A percentile compares a stretch with the other conserved stretches of the same genome.
Conservation (phyloP, 2,113 vertebrate species). For the Seriola quinqueradiata region DNA sequence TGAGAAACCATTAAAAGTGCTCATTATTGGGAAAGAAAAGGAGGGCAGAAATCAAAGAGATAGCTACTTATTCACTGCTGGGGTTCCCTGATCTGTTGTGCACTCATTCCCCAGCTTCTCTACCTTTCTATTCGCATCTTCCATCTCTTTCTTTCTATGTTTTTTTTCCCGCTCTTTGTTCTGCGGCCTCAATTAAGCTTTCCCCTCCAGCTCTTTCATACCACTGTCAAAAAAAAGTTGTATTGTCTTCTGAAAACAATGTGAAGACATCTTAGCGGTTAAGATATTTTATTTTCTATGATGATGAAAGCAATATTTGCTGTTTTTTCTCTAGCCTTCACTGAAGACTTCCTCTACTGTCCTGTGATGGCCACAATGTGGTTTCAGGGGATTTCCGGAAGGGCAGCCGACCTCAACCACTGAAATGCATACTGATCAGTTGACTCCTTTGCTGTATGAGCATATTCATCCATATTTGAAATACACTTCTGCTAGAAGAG, state of each 20-base stretch:
- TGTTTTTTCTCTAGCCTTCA: neutral
- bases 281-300: slow-evolving; percentile 18
- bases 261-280: slow-evolving; percentile 10
- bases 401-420: neutral
- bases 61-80: slow-evolving; percentile 48
- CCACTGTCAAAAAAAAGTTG: slow-evolving; percentile 13
- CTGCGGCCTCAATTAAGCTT: slow-evolving; percentile 52
- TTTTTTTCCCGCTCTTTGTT: slow-evolving; percentile 41
- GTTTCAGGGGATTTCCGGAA: neutral
- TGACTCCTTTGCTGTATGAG: neutral
- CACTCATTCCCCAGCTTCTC: slow-evolving; percentile 42
- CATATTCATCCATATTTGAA: neutral
- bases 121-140: slow-evolving; percentile 35
- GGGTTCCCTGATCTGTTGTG: slow-evolving; percentile 49
- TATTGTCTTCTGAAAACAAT: slow-evolving; percentile 38
- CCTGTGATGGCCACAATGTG: neutral
- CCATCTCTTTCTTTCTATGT: slow-evolving; percentile 8
- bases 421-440: neutral
- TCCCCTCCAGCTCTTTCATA: slow-evolving; percentile 15
- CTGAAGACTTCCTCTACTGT: neutral
- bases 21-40: slow-evolving; percentile 69
- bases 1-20: slow-evolving; percentile 70
- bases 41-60: slow-evolving; percentile 68
- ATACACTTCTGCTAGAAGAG: too few species aligned
- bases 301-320: neutral